Percentiles rank a stretch among this genome's conserved stretches.
Conservation (phyloP, 2,888 invertebrate genomes). For the Parnassius smintheus region DNA sequence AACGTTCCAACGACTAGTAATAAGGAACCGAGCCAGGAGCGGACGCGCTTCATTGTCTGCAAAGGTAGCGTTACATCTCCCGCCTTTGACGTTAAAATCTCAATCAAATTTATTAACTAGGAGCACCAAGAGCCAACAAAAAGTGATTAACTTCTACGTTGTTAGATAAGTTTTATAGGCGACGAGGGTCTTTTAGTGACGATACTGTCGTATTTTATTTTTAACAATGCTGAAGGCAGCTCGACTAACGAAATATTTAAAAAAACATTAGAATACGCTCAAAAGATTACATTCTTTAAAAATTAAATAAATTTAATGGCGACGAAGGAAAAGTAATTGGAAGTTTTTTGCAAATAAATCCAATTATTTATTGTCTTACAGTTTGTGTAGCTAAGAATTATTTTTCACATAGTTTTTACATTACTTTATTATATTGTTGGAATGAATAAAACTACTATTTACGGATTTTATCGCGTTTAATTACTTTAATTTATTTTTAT, state of each 20-base stretch:
- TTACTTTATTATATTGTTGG: no score
- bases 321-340: slow-evolving; percentile 37
- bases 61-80: slow-evolving; percentile 43
- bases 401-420: no score
- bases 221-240: slow-evolving; percentile 59
- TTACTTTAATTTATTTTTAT: no score
- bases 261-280: slow-evolving; percentile 37
- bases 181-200: slow-evolving; percentile 38
- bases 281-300: slow-evolving; percentile 50
- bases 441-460: no score
- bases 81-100: slow-evolving; percentile 49
- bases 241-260: slow-evolving; percentile 70
- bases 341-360: slow-evolving; percentile 26
- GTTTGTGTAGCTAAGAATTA: not conserved
- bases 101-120: slow-evolving; percentile 48
- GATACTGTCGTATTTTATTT: slow-evolving; percentile 48
- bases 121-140: slow-evolving; percentile 23
- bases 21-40: slow-evolving; percentile 52
- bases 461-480: no score
- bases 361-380: slow-evolving; percentile 1
- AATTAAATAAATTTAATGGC: slow-evolving; percentile 50
- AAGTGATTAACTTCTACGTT: slow-evolving; percentile 18
- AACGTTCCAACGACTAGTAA: slow-evolving; percentile 49
- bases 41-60: slow-evolving; percentile 49
- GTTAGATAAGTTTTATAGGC: slow-evolving; percentile 10